A percentile compares a stretch with the other conserved stretches of the same genome.
These are phyloP conservation scores for Aplysia californica DNA, from an alignment of 1,140 invertebrate species.

Conservation along the genomic window DNA sequence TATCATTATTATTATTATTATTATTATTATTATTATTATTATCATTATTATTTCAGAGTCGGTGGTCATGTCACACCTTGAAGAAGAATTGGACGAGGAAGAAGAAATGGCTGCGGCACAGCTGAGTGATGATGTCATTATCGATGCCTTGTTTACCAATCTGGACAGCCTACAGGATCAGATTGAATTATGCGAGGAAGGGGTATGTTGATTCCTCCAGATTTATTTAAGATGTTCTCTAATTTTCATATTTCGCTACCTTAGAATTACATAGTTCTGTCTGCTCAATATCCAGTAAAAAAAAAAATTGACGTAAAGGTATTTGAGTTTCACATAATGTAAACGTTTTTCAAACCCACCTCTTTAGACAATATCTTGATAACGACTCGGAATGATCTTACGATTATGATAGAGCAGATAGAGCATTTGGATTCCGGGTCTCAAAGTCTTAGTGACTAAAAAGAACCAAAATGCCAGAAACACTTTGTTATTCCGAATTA, in stretches of 20 bases:
- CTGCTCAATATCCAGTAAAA: no score
- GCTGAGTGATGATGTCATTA: constrained; percentile 1
- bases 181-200: constrained; percentile 16
- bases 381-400: no score
- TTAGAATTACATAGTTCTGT: no score
- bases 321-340: neutral
- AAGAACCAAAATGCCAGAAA: neutral
- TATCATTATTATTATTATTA: neutral
- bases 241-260: no score
- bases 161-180: constrained; percentile 17
- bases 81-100: neutral
- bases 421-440: no score
- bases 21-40: neutral
- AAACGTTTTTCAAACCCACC: neutral
- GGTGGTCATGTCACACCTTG: neutral
- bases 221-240: neutral
- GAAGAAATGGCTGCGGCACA: neutral
- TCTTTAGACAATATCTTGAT: no score
- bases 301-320: neutral
- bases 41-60: neutral
- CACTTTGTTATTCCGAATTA: neutral
- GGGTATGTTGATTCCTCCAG: neutral
- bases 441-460: neutral
- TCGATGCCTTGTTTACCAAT: constrained; percentile 8
- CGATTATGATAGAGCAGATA: no score